Base-by-base conservation (phyloP, 1,140 invertebrate genomes). In the Dermatophagoides farinae region DNA sequence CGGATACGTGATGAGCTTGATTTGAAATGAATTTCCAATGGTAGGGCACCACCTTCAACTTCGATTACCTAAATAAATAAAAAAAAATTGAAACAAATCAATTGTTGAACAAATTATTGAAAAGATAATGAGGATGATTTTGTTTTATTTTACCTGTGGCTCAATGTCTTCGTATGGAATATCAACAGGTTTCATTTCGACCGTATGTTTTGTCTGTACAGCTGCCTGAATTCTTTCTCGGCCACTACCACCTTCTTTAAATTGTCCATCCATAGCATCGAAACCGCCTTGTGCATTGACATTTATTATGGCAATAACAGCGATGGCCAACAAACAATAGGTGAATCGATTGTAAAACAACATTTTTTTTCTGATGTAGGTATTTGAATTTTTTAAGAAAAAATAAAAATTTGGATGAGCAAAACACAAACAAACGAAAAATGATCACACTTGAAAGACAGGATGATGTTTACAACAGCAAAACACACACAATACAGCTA, bases 11-110 rank as follows among this genome's bases (percentile, higher is more conserved):
- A 44, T 12, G 57, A 58, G 12, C 50, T 16, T 12, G 57, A 58
- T 31, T 58, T 58, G 43, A 58, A 58, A 23, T 58, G 57, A 25
- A 58, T 44, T n/a, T 44, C 57, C 12, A 58, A 23, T n/a, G 57
- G 57, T 18, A 58, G 10, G 6, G 39, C 40, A 47, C 57, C 57
- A 31, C 40, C 57, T 37, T 58, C 57, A n/a, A 58, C 57, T 49
- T 58, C 57, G 25, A 58, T 47, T 14, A 58, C 51, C 18, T 31
- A 31, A 31, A 31, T 31, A n/a, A n/a, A 4, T 31, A 31, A 31
- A 31, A 31, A 31, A 31, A 31, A 31, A 31, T 8, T n/a, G n/a
- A 31, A 31, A 31, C 31, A 31, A 4, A 31, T n/a, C n/a, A n/a
- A n/a, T n/a, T n/a, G n/a, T n/a, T n/a, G n/a, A n/a, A n/a, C n/a